Evolutionary conservation across 2,888 invertebrate genomes (phyloP), one percentile per base, ranked within the genome.

Genomic region (Apodemia mormo): DNA sequence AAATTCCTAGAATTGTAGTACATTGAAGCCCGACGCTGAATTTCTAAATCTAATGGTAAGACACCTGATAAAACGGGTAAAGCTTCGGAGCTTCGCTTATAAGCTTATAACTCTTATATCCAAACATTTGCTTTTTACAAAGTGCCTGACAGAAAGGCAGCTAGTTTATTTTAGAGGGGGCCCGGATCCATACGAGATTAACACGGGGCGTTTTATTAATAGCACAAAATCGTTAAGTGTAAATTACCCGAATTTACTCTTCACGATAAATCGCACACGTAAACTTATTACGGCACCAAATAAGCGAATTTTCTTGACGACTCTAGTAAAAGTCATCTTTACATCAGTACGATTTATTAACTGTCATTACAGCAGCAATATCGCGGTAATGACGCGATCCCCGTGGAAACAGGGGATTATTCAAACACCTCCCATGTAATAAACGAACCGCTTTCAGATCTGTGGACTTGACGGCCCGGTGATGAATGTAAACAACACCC

Each of bases 311-410:
- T 43, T 30, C 45, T 45, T 22, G 74, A 76, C 68, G 75, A 71
- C 78, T 78, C 78, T 43, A 58, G 33, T 30, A 40, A 65, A 66
- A 43, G 65, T 66, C 64, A 45, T 45, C 52, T 68, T 75, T 76
- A 75, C 79, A 75, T 74, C 73, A 75, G 77, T 77, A 75, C 83
- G 82, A 85, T 85, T 85, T 87, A 88, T 85, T 81, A 81, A 80
- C 80, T 74, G 80, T 84, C 87, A 86, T 87, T 89, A 86, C 83
- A 78, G 76, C 74, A 77, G 86, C 83, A 84, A 86, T 89, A 87
- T 85, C 82, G 80, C 75, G 80, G 82, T 87, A 89, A 88, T 89
- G 87, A 84, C 79, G 76, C 81, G 80, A 82, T 81, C 81, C 81
- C 77, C 73, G 78, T 78, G 77, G 79, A 80, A 80, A 77, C 77